Base-by-base conservation (phyloP, 2,113 vertebrate genomes). In the Arizona elegans region DNA sequence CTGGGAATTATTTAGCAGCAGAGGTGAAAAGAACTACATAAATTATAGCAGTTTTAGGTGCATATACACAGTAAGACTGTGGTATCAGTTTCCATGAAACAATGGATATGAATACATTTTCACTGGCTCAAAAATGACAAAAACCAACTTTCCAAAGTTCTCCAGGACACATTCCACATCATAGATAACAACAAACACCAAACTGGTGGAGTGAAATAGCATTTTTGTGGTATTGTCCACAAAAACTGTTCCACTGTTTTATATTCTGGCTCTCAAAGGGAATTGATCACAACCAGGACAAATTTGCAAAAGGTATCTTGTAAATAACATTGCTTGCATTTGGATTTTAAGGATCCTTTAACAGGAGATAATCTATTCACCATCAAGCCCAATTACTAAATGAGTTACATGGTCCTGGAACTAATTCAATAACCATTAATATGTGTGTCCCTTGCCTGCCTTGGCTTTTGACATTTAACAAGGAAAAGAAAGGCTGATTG, bases 1-100 rank as follows among this genome's bases (percentile, higher is more conserved):
- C 99, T 0, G 99, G 99, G 92, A 98, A 99, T 96, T 99, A 99
- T 96, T 96, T 99, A 97, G 99, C 99, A 91, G 99, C 99, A 0
- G 99, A 99, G 98, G 99, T 99, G 97, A 98, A 95, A 2, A 5
- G 7, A 65, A 26, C 2, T 43, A 87, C 50, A 85, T 52, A 23
- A 43, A n/a, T 2, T 33, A 62, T 62, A 59, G 91, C 85, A 52
- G 50, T 91, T 38, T 92, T 90, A 21, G 1, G 8, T 59, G 54
- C 17, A 29, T 85, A 3, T 85, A 19, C 23, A 92, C 13, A 65
- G 8, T 26, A 54, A 38, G 70, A 38, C 17, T 19, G 75, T 81
- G 33, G 33, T 81, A 81, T 38, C 33, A 21, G 33, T 81, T 81
- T 17, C 17, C 75, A 21, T 21, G 50, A 87, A 87, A 52, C 11